Base-by-base conservation (phyloP, 1,140 invertebrate species). In the Hyposmocoma kahamanoa region DNA sequence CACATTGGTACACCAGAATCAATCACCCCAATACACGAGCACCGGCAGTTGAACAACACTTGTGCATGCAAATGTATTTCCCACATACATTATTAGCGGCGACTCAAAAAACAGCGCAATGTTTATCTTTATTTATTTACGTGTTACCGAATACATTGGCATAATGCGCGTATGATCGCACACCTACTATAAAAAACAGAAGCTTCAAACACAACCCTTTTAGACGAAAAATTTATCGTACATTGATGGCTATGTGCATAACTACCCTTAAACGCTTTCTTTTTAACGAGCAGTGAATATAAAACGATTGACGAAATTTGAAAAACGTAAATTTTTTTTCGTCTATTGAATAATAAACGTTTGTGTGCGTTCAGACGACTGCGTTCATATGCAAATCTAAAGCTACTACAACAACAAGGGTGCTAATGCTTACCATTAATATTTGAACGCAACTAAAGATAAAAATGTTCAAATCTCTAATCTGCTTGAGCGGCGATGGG, bases 41-140 rank as follows among this genome's bases (percentile, higher is more conserved):
- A n/a, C n/a, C n/a, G 32, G 42, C n/a, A 43, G 20, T 13, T 43
- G 9, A 43, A 19, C 11, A 42, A 51, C 20, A 45, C 36, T 28
- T 22, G 18, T 21, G 42, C 42, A 54, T 46, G 28, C 50, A 51
- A 53, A 58, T 43, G 42, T 34, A 15, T 42, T 22, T 42, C 39
- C 52, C 63, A 55, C 32, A 36, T 36, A 36, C 32, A 36, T 36
- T 36, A 36, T n/a, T n/a, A 5, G 32, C 10, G 32, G 18, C 32
- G 10, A 15, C 32, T 36, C 32, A 36, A 36, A 36, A n/a, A 6
- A 26, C 24, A 6, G 24, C 32, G 32, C 32, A 36, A 36, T 72
- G 72, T 73, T 75, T 80, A 69, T 72, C 67, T 67, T 75, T 77
- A 80, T 80, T 77, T 80, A 73, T 80, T 75, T 80, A 77, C 70